Evolutionary conservation across 2,888 invertebrate genomes (phyloP).

Genomic region (Axea sp.): DNA sequence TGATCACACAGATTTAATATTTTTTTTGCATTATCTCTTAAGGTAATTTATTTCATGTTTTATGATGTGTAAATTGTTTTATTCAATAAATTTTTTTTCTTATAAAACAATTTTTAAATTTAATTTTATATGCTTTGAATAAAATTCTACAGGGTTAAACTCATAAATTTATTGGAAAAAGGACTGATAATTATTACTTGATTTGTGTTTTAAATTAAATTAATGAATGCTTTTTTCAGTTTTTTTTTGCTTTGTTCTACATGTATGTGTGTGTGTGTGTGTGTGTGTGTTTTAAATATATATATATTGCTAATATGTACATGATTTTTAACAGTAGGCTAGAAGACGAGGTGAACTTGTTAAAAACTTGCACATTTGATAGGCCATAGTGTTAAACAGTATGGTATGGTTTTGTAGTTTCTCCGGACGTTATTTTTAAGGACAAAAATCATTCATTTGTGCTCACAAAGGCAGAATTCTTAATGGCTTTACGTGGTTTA

Average conservation of each 20-base stretch:
- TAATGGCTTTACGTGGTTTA: conserved; percentile 97
- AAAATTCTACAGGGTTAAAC: too few relatives aligned
- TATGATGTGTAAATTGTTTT: too few relatives aligned
- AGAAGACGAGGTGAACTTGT: conserved; percentile 93
- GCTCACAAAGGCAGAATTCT: conserved; percentile 93
- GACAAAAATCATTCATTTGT: conserved; percentile 97
- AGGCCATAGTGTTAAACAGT: conserved; percentile 93
- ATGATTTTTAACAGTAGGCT: conserved; percentile 79
- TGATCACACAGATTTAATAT: conserved; percentile 90
- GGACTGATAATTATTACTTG: background rate
- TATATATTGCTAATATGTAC: too few relatives aligned
- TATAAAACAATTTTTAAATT: too few relatives aligned
- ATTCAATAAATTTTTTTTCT: too few relatives aligned
- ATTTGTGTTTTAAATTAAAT: background rate
- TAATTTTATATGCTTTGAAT: too few relatives aligned
- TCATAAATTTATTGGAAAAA: background rate
- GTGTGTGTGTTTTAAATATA: too few relatives aligned
- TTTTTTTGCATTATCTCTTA: conserved; percentile 96
- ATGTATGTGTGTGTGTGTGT: too few relatives aligned
- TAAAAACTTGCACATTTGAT: conserved; percentile 96
- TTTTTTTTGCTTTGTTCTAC: too few relatives aligned
- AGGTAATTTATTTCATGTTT: conserved; percentile 80
- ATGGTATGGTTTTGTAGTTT: conserved; percentile 98
- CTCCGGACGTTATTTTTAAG: conserved; percentile 93
- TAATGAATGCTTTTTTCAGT: background rate